Evolutionary conservation across 92 coral and sea anemone species (phyloP).

Genomic region (Heliopora coerulea): DNA sequence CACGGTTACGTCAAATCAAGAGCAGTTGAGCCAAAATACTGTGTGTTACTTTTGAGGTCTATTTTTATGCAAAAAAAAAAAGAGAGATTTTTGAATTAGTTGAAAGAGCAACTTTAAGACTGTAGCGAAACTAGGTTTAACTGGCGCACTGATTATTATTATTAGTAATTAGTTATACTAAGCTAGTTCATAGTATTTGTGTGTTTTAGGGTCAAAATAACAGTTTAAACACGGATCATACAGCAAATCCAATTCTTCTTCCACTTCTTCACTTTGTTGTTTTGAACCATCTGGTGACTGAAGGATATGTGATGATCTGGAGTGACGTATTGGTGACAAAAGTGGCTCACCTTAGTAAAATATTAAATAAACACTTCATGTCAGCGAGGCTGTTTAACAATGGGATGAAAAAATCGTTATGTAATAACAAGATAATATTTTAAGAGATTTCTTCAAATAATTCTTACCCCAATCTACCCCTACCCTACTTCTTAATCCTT

Average conservation of each 20-base stretch:
- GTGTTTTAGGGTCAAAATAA: slow-evolving; percentile 86
- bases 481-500: too few relatives aligned
- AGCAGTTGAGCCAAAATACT: too few relatives aligned
- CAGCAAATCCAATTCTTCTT: slow-evolving; percentile 80
- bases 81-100: too few relatives aligned
- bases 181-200: slow-evolving; percentile 94
- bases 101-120: too few relatives aligned
- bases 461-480: too few relatives aligned
- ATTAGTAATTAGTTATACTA: slow-evolving; percentile 4
- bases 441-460: too few relatives aligned
- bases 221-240: slow-evolving; percentile 94
- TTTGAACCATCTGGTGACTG: slow-evolving; percentile 6
- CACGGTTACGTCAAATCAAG: too few relatives aligned
- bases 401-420: too few relatives aligned
- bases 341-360: not conserved
- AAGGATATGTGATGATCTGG: slow-evolving; percentile 4
- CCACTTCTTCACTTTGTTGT: slow-evolving; percentile 29
- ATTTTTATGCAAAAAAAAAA: too few relatives aligned
- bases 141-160: not conserved
- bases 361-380: not conserved
- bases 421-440: too few relatives aligned
- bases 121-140: too few relatives aligned
- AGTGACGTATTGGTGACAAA: not conserved
- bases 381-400: not conserved
- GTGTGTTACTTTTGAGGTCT: too few relatives aligned